Base-by-base conservation (phyloP, 2,888 invertebrate genomes). In the Sicus ferrugineus region DNA sequence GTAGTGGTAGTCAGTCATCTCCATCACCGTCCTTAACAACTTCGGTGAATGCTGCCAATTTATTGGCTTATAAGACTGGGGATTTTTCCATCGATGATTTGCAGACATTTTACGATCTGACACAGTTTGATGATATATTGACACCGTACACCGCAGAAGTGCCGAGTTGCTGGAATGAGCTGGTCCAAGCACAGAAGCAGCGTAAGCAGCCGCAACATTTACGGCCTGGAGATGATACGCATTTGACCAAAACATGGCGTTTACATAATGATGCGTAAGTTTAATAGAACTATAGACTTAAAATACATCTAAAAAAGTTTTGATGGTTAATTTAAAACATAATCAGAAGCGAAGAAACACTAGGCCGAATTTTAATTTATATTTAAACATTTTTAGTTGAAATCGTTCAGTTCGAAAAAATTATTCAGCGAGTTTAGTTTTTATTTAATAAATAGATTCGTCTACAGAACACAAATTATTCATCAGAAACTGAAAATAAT, bases 151-250 rank as follows among this genome's bases (percentile, higher is more conserved):
- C 93, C 66, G 95, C 95, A 0, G 95, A 95, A 19, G 95, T 96
- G 3, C 95, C 96, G 0, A 92, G 95, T 3, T 96, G 96, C 84
- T 97, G 97, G 97, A 93, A 92, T 74, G 96, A 96, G 83, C 89
- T 96, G 78, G 94, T 96, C 76, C 96, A 96, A 74, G 95, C 95
- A 5, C 95, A 96, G 81, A 90, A 95, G 70, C 95, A 96, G 77
- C 88, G 96, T 21, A 90, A 94, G 46, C 94, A 96, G 83, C 94
- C 96, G 1, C 95, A 95, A 80, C 91, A 91, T 80, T 85, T 92
- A 67, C 75, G 83, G 0, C 91, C 83, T 31, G 88, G 88, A 23
- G 89, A 90, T 76, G 90, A 91, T 74, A 88, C 90, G 66, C 92
- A 94, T 78, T 89, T 90, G 74, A 94, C 93, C 5, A 89, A 95